These are phyloP conservation scores for Sminthurides aquaticus DNA, from an alignment of 2,888 invertebrate genomes.

Conservation along the genomic window DNA sequence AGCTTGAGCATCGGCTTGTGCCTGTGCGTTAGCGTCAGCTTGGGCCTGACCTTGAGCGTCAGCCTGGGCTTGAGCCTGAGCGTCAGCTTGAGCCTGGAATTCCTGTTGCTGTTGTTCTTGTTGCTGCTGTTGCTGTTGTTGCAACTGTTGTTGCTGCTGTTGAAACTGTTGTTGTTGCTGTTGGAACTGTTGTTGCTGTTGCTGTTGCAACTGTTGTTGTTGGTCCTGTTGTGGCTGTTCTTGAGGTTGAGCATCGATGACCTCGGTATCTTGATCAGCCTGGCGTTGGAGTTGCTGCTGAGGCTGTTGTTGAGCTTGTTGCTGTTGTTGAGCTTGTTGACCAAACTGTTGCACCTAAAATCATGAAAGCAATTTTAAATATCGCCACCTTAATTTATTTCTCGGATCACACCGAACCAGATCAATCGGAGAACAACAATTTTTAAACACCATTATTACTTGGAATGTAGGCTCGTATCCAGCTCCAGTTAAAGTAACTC, in stretches of 20 bases:
- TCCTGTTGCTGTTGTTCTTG: slow-evolving; percentile 8
- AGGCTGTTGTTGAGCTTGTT: slow-evolving; percentile 2
- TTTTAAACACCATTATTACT: slow-evolving; percentile 22
- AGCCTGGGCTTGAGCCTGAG: neutral
- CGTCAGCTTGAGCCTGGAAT: neutral
- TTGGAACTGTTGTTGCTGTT: slow-evolving; percentile 14
- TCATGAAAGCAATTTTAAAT: neutral
- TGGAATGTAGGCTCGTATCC: slow-evolving; percentile 29
- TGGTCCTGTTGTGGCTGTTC: slow-evolving; percentile 2
- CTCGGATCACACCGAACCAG: too few relatives aligned
- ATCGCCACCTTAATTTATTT: neutral
- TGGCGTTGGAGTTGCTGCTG: slow-evolving; percentile 1
- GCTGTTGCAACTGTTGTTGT: slow-evolving; percentile 13
- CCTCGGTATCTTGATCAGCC: slow-evolving; percentile 6
- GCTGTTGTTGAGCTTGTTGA: neutral
- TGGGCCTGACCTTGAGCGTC: slow-evolving; percentile 17
- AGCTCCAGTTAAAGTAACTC: slow-evolving; percentile 49
- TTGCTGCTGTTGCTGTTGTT: slow-evolving; percentile 5
- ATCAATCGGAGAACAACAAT: too few relatives aligned
- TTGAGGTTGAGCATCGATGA: slow-evolving; percentile 7
- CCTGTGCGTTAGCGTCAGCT: slow-evolving; percentile 3
- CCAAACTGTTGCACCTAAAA: neutral
- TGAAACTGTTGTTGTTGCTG: too few relatives aligned
- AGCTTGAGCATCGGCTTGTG: slow-evolving; percentile 14
- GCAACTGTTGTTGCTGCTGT: neutral